A percentile compares a stretch with the other conserved stretches of the same genome.
Evolutionary conservation across 2,888 invertebrate species (phyloP).

Genomic region (Drosophila macrothrix): DNA sequence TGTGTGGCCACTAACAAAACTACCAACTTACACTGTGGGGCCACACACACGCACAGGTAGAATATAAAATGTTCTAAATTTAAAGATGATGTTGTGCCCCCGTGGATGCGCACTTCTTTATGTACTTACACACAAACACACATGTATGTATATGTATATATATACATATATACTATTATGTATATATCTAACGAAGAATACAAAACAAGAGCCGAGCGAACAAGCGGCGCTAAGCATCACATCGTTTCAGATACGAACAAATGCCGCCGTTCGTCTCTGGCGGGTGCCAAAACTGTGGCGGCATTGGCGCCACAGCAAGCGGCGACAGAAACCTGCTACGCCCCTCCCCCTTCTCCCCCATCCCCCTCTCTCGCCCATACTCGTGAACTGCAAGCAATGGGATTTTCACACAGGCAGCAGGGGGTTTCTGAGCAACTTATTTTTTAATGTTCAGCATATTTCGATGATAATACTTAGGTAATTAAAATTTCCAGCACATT

Average conservation of each 20-base stretch:
- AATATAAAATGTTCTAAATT: constrained; percentile 75
- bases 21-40: constrained; percentile 37
- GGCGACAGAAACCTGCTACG: constrained; percentile 5
- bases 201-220: constrained; percentile 41
- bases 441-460: background rate
- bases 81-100: constrained; percentile 74
- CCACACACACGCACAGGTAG: constrained; percentile 52
- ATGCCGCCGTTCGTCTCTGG: constrained; percentile 35
- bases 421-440: background rate
- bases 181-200: constrained; percentile 33
- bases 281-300: constrained; percentile 42
- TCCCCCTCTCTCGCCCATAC: background rate
- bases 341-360: background rate
- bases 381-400: constrained; percentile 21
- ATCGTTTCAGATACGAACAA: constrained; percentile 39
- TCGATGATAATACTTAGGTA: background rate
- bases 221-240: constrained; percentile 57
- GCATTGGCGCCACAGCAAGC: constrained; percentile 43
- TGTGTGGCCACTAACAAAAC: constrained; percentile 49
- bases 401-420: background rate
- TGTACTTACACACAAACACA: constrained; percentile 35
- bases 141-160: constrained; percentile 1
- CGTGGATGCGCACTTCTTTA: constrained; percentile 65
- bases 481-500: background rate
- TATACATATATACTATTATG: constrained; percentile 4